Evolutionary conservation across 2,888 invertebrate genomes (phyloP), one percentile per base, ranked within the genome.

Genomic region (Galerucella calmariensis): DNA sequence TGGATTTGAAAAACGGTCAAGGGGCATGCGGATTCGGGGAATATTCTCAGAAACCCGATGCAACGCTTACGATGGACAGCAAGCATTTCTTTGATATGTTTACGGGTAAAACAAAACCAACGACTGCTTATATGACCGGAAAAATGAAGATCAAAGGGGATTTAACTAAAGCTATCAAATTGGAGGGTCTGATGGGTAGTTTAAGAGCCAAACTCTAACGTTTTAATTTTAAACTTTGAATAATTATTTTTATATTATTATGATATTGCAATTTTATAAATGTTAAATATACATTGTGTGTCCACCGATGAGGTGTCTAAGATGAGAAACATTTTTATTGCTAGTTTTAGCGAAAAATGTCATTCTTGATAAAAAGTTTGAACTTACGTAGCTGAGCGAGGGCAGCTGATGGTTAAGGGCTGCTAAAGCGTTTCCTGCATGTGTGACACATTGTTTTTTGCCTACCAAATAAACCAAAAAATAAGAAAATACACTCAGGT

Each of bases 91-190:
- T 93, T 69, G 93, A 92, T 12, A 93, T 95, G 94, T 95, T 95
- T 85, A 89, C 92, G 68, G 95, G 95, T 88, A 95, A 97, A 88
- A 84, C 98, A 80, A 97, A 97, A 85, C 94, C 99, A 2, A 93
- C 97, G 0, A 92, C 93, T 2, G 98, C 99, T 0, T 98, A 97
- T 88, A 97, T 99, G 97, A 94, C 94, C 85, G 98, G 98, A 69
- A 98, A 97, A 88, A 88, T 99, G 81, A 98, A 97, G 89, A 95
- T 99, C 80, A 91, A 90, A 78, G 98, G 99, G 0, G 96, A 97
- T 85, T 89, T 99, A 82, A 95, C 94, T 82, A 95, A 97, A 85
- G 99, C 98, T 0, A 94, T 98, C 92, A 98, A 97, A 86, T 89
- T 99, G 75, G 98, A 98, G 85, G 95, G 95, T 85, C 90, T 97